These are phyloP conservation scores for Druon quercuslanigerum DNA, from an alignment of 1,140 invertebrate species.

Conservation along the genomic window DNA sequence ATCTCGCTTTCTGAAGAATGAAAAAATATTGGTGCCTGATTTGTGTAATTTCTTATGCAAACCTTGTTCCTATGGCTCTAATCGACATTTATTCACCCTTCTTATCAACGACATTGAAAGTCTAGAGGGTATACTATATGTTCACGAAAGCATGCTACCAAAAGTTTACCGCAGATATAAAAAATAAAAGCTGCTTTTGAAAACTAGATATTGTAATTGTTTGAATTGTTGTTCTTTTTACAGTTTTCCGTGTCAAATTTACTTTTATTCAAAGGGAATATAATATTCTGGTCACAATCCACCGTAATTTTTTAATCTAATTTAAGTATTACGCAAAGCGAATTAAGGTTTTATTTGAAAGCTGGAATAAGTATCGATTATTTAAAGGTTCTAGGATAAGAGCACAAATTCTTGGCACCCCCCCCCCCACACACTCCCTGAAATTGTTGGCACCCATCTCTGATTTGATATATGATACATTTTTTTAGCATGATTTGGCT, in stretches of 20 bases:
- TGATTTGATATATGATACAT: no score
- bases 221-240: neutral
- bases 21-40: neutral
- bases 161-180: no score
- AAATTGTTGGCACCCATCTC: no score
- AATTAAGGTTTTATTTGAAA: slow-evolving; percentile 3
- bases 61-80: neutral
- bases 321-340: neutral
- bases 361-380: neutral
- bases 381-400: neutral
- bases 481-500: no score
- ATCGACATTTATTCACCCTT: neutral
- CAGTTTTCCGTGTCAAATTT: neutral
- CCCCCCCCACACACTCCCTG: no score
- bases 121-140: no score
- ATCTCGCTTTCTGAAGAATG: neutral
- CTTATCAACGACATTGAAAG: no score
- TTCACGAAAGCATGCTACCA: no score
- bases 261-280: neutral
- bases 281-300: neutral
- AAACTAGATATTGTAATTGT: neutral
- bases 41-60: slow-evolving; percentile 1
- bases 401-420: no score
- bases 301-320: neutral
- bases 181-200: no score